Conservation (phyloP, 2,113 vertebrate genomes). For the Azemiops feae region DNA sequence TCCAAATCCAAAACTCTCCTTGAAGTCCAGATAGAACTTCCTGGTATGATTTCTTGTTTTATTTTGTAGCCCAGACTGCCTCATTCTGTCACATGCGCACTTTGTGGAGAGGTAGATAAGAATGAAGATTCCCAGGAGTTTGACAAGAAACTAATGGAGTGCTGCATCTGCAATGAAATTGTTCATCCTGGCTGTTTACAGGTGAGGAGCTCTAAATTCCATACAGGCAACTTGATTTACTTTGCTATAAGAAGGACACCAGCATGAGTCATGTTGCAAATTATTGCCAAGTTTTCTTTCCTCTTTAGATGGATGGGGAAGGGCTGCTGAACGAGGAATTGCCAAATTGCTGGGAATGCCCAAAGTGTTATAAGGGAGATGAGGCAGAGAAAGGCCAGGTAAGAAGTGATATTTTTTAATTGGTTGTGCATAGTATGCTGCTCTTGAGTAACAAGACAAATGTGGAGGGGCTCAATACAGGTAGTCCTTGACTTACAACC, state of each 20-base stretch:
- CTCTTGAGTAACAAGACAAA: not conserved
- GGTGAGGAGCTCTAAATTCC: conserved; percentile 58
- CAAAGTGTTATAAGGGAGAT: conserved; percentile 87
- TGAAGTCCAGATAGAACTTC: not conserved
- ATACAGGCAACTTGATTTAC: not conserved
- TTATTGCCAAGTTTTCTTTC: conserved; percentile 20
- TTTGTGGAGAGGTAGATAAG: conserved; percentile 93
- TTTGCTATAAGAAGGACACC: not conserved
- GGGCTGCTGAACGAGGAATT: conserved; percentile 92
- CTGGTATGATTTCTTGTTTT: conserved; percentile 25
- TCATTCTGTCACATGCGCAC: conserved; percentile 88
- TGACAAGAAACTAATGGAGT: conserved; percentile 94
- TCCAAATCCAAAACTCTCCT: not conserved
- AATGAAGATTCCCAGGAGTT: conserved; percentile 82
- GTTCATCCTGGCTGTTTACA: conserved; percentile 91
- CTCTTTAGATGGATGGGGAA: conserved; percentile 84
- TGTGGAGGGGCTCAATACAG: not conserved
- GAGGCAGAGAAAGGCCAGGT: conserved; percentile 79
- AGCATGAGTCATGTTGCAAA: not conserved
- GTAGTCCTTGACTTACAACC: too few species aligned
- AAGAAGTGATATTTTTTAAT: conserved; percentile 17
- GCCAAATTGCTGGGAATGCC: conserved; percentile 97
- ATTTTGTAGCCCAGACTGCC: conserved; percentile 88
- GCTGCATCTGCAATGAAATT: conserved; percentile 92
- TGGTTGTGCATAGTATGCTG: not conserved